Evolutionary conservation across 2,888 invertebrate genomes (phyloP).

Genomic region (Tiliacea citrago): DNA sequence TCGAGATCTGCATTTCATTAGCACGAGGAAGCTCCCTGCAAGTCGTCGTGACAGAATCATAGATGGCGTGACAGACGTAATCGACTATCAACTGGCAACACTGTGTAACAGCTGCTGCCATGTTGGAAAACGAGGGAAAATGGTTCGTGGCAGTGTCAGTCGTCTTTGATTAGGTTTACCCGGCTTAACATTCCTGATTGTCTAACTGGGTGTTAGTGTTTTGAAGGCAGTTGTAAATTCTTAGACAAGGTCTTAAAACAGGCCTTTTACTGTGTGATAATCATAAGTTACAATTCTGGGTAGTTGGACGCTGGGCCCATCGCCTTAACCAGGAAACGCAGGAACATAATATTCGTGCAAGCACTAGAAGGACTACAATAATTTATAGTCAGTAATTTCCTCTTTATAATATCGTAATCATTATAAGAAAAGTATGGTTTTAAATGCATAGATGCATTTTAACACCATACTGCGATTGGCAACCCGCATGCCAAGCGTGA

Average conservation of each 20-base stretch:
- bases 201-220: neutral
- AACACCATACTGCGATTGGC: too few species aligned
- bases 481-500: too few species aligned
- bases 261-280: neutral
- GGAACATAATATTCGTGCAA: neutral
- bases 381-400: neutral
- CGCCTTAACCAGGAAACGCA: neutral
- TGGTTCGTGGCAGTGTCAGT: conserved; percentile 16
- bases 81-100: conserved; percentile 44
- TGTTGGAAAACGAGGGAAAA: conserved; percentile 27
- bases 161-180: conserved; percentile 22
- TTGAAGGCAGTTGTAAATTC: conserved; percentile 2
- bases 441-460: too few species aligned
- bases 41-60: conserved; percentile 39
- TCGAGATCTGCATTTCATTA: conserved; percentile 52
- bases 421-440: too few species aligned
- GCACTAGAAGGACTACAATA: neutral
- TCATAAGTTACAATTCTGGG: neutral
- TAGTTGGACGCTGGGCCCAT: neutral
- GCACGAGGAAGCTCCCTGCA: conserved; percentile 25
- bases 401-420: too few species aligned
- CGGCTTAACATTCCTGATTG: conserved; percentile 9
- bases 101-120: conserved; percentile 51
- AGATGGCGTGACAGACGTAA: conserved; percentile 53
- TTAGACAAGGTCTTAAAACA: neutral